Evolutionary conservation across 2,888 invertebrate species (phyloP), one percentile per base, ranked within the genome.

Genomic region (Mamestra brassicae): DNA sequence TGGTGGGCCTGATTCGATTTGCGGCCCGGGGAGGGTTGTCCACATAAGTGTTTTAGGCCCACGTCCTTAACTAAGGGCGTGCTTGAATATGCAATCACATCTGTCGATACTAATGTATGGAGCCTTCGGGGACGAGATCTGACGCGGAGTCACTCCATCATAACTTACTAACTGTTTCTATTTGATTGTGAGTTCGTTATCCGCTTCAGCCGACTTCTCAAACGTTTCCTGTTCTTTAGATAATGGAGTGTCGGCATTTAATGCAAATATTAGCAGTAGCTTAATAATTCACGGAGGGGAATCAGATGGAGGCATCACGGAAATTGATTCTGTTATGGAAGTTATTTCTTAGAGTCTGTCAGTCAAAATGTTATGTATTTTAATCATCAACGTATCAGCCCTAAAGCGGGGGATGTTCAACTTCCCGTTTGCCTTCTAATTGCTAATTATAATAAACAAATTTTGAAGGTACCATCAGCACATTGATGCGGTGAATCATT

Each of bases 51-150:
- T 86, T 88, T 88, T 85, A 84, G 87, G 85, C 81, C 84, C 87
- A 85, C 86, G 84, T 87, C 81, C 87, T 74, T 83, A 85, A 86
- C 87, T 83, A 89, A 90, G 88, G 84, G 83, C 83, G 81, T 84
- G 81, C 87, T 89, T 85, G 84, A 88, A 89, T 91, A 88, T 91
- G 88, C 89, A 89, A 86, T 89, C 87, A 86, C 85, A 83, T 83
- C 78, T 84, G 86, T 79, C 84, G 89, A 88, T 87, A 87, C 86
- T 88, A 87, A 88, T 84, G 79, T 87, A 76, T 68, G 78, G 42
- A 62, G 73, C 67, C 77, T 62, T 57, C 62, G 15, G 68, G 54
- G 64, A 85, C 36, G 64, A 76, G 74, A 70, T 64, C 55, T 78
- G 70, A 65, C 68, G 55, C 52, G 65, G 58, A 76, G 15, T 52